Base-by-base conservation (phyloP, 2,888 invertebrate genomes). In the Operophtera brumata region DNA sequence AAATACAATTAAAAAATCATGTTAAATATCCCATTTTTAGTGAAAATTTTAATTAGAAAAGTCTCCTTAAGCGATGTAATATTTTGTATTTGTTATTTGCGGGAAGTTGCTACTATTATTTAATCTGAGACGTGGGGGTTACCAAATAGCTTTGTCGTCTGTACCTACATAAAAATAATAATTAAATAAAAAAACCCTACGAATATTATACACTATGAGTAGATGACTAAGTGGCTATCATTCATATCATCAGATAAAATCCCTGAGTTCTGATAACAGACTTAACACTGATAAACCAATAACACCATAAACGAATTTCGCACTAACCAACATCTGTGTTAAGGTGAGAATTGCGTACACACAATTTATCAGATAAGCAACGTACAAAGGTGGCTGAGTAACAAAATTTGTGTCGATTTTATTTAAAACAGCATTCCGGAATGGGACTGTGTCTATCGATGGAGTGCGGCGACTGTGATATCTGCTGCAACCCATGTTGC, bases 401-500 rank as follows among this genome's bases (percentile, higher is more conserved):
- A 68, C 54, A 60, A 51, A 52, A 55, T 64, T 70, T 71, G 58
- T 71, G 62, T 75, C 70, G 62, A 62, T 83, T 85, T 72, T 81
- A 84, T 82, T 80, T 71, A 66, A 73, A 71, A 63, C 67, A 64
- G 65, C 65, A 65, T 52, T 62, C 57, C 65, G 79, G 68, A 67
- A 89, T 89, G 89, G 89, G 89, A 59, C 63, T 90, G 66, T 90
- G 89, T 64, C 64, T 89, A 25, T 90, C 89, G 26, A 66, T 88
- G 39, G 89, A 89, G 59, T 83, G 82, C 62, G 89, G 85, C 13
- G 89, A 89, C 36, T 84, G 84, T 66, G 86, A 85, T 48, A 56
- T 78, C 48, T 86, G 87, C 71, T 79, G 78, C 71, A 87, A 87
- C 55, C 88, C 89, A 7, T 90, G 89, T 70, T 89, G 86, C 55